Conservation (phyloP, 2,797 vertebrate species). For the Periophthalmus magnuspinnatus region DNA sequence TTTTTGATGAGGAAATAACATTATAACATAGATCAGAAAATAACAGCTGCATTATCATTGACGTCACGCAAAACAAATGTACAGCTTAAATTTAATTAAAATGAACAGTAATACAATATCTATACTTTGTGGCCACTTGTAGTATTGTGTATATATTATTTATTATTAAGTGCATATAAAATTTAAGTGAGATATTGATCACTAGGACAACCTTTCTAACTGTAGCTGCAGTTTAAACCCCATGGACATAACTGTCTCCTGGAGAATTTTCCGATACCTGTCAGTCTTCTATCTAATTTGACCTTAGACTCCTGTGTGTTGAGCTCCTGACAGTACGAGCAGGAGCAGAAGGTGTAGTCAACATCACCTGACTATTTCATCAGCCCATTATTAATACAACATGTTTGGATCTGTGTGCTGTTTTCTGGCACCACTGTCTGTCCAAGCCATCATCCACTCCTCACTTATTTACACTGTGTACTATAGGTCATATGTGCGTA, state of each 20-base stretch:
- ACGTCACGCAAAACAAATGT: no score
- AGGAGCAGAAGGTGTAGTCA: neutral
- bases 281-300: neutral
- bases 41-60: no score
- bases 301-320: neutral
- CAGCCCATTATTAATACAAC: constrained; percentile 26
- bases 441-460: constrained; percentile 31
- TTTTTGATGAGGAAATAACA: no score
- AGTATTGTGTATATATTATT: neutral
- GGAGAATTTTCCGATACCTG: neutral
- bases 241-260: neutral
- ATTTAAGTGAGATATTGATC: neutral
- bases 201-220: neutral
- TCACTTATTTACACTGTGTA: constrained; percentile 29
- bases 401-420: constrained; percentile 11
- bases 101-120: no score
- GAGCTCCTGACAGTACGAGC: constrained; percentile 2
- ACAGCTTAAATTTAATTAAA: no score
- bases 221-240: neutral
- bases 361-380: constrained; percentile 29
- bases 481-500: neutral
- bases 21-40: no score
- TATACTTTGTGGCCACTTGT: no score
- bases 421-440: constrained; percentile 11
- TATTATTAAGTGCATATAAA: neutral